Base-by-base conservation (phyloP, 2,888 invertebrate genomes). In the Acrobasis consociella region DNA sequence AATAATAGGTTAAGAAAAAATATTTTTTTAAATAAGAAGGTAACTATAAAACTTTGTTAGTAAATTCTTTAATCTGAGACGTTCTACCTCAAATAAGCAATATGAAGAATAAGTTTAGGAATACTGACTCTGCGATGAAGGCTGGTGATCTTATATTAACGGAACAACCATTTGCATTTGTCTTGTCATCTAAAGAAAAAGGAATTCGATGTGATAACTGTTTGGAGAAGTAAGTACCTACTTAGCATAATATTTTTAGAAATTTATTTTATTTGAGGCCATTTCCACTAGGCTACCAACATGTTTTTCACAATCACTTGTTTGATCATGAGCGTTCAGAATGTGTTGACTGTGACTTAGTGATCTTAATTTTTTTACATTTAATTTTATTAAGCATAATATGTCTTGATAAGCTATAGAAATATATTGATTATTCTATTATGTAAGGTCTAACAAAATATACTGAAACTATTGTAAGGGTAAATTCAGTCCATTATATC, bases 141-240 rank as follows among this genome's bases (percentile, higher is more conserved):
- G 90, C 94, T 37, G 97, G 97, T 31, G 94, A 95, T 73, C 86
- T 95, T 38, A 93, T 97, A 64, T 85, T 96, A 55, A 94, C 93
- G 49, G 96, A 96, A 75, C 94, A 96, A 74, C 97, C 97, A 0
- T 97, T 97, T 85, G 95, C 94, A 1, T 96, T 94, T 82, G 94
- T 95, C 50, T 85, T 97, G 3, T 95, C 94, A 68, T 95, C 95
- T 0, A 95, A 95, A 72, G 94, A 95, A 75, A 94, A 95, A 69
- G 94, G 94, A 49, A 93, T 93, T 75, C 89, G 95, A 68, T 97
- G 97, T 87, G 97, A 97, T 82, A 93, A 94, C 83, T 97, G 97
- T 80, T 94, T 96, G 66, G 91, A 93, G 76, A 94, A 93, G 97
- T 97, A 93, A 93, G 90, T 64, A 66, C 10, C 42, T 56, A 64